Evolutionary conservation across 2,888 invertebrate species (phyloP).

Genomic region (Eristalinus aeneus): DNA sequence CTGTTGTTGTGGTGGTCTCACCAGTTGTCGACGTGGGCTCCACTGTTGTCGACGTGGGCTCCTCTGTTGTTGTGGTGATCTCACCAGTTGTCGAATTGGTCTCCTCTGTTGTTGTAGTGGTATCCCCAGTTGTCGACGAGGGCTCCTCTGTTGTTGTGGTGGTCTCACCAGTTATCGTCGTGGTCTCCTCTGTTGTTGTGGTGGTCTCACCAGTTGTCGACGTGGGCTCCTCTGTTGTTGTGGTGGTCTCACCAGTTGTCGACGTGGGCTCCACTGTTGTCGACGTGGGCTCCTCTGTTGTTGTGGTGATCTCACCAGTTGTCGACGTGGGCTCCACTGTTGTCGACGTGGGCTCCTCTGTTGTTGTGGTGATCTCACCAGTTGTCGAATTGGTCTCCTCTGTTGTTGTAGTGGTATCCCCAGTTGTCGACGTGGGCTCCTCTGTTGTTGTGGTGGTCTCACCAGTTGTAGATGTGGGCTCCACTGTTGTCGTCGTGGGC

Average conservation of each 20-base stretch:
- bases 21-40: background rate
- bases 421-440: background rate
- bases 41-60: background rate
- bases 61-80: background rate
- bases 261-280: background rate
- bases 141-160: background rate
- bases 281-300: background rate
- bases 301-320: background rate
- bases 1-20: background rate
- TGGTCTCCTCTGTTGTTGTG: background rate
- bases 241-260: background rate
- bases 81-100: background rate
- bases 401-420: background rate
- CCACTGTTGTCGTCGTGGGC: background rate
- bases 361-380: background rate
- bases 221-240: background rate
- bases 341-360: background rate
- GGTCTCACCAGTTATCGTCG: background rate
- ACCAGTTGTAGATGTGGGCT: background rate
- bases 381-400: background rate
- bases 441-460: background rate
- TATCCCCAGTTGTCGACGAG: background rate
- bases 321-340: background rate
- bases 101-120: background rate
- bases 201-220: background rate